Base-by-base conservation (phyloP, 2,888 invertebrate species). In the Marronus borbonicus region DNA sequence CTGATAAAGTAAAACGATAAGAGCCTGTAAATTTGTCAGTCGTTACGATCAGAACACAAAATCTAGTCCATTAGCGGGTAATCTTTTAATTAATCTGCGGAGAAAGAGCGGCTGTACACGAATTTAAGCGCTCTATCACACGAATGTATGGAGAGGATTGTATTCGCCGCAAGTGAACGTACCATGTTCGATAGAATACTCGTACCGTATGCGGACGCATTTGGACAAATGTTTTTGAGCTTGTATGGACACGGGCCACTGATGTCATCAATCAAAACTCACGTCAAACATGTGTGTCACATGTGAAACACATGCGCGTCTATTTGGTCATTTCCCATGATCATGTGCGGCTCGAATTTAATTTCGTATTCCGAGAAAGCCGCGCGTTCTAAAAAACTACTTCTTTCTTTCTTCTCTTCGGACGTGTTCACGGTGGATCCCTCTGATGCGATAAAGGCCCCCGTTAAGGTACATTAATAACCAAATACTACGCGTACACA, bases 201-300 rank as follows among this genome's bases (percentile, higher is more conserved):
- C 68, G 28, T 49, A 49, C 17, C 60, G 44, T 44, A 44, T 74
- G 39, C 60, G 55, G 36, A 24, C 36, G 44, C 39, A 66, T 66
- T 28, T 50, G 20, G 10, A 68, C 68, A 50, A 68, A 68, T 74
- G 60, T 60, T 60, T 58, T 74, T 60, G 58, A 74, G 49, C 60
- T 24, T 74, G 49, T 82, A 84, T 83, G 83, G 85, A 84, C 85
- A 85, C 84, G 85, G 86, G 86, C 85, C 86, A 85, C 82, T 83
- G 84, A 82, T 82, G 84, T 85, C 85, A 86, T 86, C 85, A 85
- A 86, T 86, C 85, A 86, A 82, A 82, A 64, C 62, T 52, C 72
- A 50, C 70, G 74, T 64, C 68, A 75, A 72, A 80, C 77, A 80
- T 80, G 80, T 78, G 77, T 77, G 76, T 69, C 86, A 85, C 84